Base-by-base conservation (phyloP, 2,888 invertebrate genomes). In the Hyles lineata region DNA sequence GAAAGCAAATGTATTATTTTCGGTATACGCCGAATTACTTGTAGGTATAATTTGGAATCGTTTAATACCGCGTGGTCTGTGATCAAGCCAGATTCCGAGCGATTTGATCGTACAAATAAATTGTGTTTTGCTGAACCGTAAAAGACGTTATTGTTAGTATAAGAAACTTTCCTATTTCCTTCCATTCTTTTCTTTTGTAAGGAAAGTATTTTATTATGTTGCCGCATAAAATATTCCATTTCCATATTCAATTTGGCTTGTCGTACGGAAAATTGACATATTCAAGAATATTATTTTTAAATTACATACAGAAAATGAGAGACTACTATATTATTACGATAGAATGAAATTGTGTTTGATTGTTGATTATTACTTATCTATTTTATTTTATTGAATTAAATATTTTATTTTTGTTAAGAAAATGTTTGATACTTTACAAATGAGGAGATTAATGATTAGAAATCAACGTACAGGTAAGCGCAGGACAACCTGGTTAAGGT, bases 221-320 rank as follows among this genome's bases (percentile, higher is more conserved):
- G 43, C 67, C 21, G 17, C 17, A 43, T 67, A 17, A 72, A 75
- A 76, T 77, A 77, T 77, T 77, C 71, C 74, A 77, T 78, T 79
- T 78, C 76, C 78, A 79, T 80, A 77, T 78, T 78, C 77, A 76
- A 76, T 76, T 74, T 50, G 67, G 1, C 43, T 50, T 50, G 67
- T 50, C 23, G 43, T 23, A 50, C 17, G 23, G 23, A 50, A 67
- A 67, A 21, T n/a, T 50, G 0, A 50, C 23, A 23, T 50, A 50
- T 50, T 50, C 15, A 23, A 43, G 35, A 23, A 50, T 50, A 15
- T 50, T 50, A 25, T 23, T 43, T 23, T 67, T 23, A 67, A 43
- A 50, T 43, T 15, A 17, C 17, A 50, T 2, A 7, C 21, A 21
- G 35, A 9, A 29, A 43, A 43, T 43, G 43, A 15, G 43, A 43